Evolutionary conservation across 2,888 invertebrate species (phyloP), one percentile per base, ranked within the genome.

Genomic region (Ophioninae sp.): DNA sequence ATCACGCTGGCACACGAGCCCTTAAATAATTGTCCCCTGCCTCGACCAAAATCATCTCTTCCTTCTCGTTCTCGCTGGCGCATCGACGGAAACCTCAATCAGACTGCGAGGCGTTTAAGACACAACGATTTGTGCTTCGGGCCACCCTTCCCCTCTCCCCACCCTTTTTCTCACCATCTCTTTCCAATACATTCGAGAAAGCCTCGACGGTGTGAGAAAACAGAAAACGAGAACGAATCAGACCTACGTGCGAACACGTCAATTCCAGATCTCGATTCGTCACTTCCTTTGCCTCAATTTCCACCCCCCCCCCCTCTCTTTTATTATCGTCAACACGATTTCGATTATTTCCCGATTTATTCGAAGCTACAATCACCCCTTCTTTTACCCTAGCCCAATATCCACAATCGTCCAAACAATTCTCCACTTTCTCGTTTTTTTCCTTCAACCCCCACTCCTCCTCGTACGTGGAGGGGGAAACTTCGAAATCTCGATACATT

Each of bases 11-110:
- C 89, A 87, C 89, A 87, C 89, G 87, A 86, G 87, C 89, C 85
- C 90, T 87, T 91, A 91, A 92, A 92, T 92, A 91, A 92, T 92
- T 91, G 91, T 92, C 90, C 90, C 84, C 88, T 87, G 88, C 87
- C 89, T 79, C 78, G 81, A 30, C 30, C 65, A 51, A 64, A 77
- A 73, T 77, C 76, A 64, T 78, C 76, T 64, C 87, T 79, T 83
- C 82, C 81, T 69, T 79, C 78, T 71, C 84, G 83, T 83, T 83
- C 82, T 78, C 83, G 69, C 84, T 83, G 84, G 76, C 78, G 74
- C 83, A 76, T 85, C 84, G 86, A 83, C 78, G 76, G 79, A 61
- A 78, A 72, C 82, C 84, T 84, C 79, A 74, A 82, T 81, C 71
- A 80, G 41, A 59, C 74, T 68, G 51, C 74, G 74, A 59, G 85